Base-by-base conservation (phyloP, 2,797 vertebrate genomes). In the Podarcis lilfordi region DNA sequence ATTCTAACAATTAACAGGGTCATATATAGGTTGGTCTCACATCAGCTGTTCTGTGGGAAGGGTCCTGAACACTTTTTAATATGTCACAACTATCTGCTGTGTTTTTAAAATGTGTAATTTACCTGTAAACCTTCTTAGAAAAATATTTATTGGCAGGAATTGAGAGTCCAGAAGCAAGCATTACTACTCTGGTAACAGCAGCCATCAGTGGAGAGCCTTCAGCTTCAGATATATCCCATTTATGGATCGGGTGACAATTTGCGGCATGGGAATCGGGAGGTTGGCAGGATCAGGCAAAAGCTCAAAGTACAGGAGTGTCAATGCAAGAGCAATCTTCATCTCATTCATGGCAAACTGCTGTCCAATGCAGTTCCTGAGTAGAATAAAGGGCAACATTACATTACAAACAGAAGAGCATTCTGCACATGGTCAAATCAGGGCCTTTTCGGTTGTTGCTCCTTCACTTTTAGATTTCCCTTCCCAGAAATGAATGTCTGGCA, bases 331-430 rank as follows among this genome's bases (percentile, higher is more conserved):
- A 59, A 97, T 96, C 93, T 98, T 98, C 92, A 98, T 89, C 95
- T 98, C 97, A 17, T 97, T 98, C 97, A 98, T 98, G 84, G 98
- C 97, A 90, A 98, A 98, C 8, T 86, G 76, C 35, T 94, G 94
- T 11, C 92, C 85, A 5, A 93, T 95, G 87, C 95, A 96, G 76
- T 95, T 96, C 64, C 94, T 95, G 72, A 61, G 29, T 9, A 82
- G 55, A 82, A 45, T 27, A 25, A 86, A 79, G 32, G 7, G 21
- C 7, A 37, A 74, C 8, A 29, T 27, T 23, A 25, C 43, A 25
- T 55, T 83, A 71, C 55, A 1, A 55, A 71, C 19, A 81, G 35
- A 66, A 81, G 23, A 37, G 27, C 3, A 68, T 43, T 64, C 59
- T 35, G 40, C 3, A 29, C 1, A 29, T 40, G 25, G 35, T 66